Conservation (phyloP, 2,888 invertebrate genomes). For the Pegoplata infirma region DNA sequence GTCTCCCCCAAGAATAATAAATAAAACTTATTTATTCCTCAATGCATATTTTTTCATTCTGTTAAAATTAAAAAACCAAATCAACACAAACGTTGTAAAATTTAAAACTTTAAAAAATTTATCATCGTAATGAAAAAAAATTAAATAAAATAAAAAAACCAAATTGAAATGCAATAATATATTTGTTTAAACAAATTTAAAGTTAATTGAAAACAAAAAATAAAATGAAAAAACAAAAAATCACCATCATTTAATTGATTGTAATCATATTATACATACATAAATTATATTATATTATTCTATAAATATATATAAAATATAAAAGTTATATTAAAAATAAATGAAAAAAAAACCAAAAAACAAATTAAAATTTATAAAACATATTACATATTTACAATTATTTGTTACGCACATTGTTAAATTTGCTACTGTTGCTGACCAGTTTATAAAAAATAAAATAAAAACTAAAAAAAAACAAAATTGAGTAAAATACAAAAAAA, state of each 20-base stretch:
- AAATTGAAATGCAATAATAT: slow-evolving; percentile 65
- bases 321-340: slow-evolving; percentile 65
- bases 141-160: slow-evolving; percentile 27
- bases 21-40: slow-evolving; percentile 36
- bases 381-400: slow-evolving; percentile 75
- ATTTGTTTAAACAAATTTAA: slow-evolving; percentile 61
- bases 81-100: slow-evolving; percentile 71
- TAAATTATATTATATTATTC: slow-evolving; percentile 58
- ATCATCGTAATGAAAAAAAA: slow-evolving; percentile 64
- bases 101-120: slow-evolving; percentile 63
- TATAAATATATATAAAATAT: slow-evolving; percentile 61
- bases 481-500: slow-evolving; percentile 81
- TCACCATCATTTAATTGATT: slow-evolving; percentile 56
- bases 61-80: slow-evolving; percentile 52
- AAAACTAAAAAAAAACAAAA: slow-evolving; percentile 48
- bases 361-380: slow-evolving; percentile 61
- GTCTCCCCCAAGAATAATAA: slow-evolving; percentile 31
- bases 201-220: slow-evolving; percentile 57
- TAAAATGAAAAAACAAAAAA: slow-evolving; percentile 49
- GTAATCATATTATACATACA: slow-evolving; percentile 63
- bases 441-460: slow-evolving; percentile 73
- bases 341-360: slow-evolving; percentile 59
- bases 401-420: slow-evolving; percentile 78
- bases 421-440: slow-evolving; percentile 79
- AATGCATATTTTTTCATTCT: slow-evolving; percentile 30